Evolutionary conservation across 2,797 vertebrate species (phyloP).

Genomic region (Labroides dimidiatus): DNA sequence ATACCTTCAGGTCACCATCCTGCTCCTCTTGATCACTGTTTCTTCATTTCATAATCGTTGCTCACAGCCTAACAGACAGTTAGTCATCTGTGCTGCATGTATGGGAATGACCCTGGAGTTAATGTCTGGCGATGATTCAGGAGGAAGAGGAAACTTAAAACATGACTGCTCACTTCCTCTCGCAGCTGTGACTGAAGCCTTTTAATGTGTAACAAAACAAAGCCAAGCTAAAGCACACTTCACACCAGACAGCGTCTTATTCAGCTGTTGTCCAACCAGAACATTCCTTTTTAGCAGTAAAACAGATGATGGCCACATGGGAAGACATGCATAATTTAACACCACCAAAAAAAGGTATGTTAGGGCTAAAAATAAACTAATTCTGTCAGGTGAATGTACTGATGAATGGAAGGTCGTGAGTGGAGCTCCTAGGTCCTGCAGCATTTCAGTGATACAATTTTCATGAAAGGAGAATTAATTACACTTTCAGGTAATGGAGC

Average conservation of each 20-base stretch:
- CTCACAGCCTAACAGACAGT: slow-evolving; percentile 37
- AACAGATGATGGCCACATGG: slow-evolving; percentile 56
- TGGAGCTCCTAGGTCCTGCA: slow-evolving; percentile 73
- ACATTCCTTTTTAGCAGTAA: slow-evolving; percentile 46
- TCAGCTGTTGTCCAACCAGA: slow-evolving; percentile 20
- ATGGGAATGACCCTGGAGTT: slow-evolving; percentile 33
- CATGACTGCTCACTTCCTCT: slow-evolving; percentile 29
- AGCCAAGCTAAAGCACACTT: background rate
- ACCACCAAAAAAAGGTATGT: slow-evolving; percentile 64
- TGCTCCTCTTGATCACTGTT: slow-evolving; percentile 26
- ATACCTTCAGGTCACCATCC: slow-evolving; percentile 30
- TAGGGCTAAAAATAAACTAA: slow-evolving; percentile 82
- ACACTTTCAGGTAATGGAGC: slow-evolving; percentile 81
- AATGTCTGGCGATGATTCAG: slow-evolving; percentile 49
- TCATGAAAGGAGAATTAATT: slow-evolving; percentile 84
- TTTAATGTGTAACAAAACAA: slow-evolving; percentile 18
- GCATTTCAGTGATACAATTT: slow-evolving; percentile 80
- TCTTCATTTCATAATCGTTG: slow-evolving; percentile 49
- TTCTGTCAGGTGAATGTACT: slow-evolving; percentile 78
- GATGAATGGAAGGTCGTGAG: slow-evolving; percentile 78
- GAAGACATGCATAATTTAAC: slow-evolving; percentile 81
- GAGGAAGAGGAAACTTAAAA: slow-evolving; percentile 33
- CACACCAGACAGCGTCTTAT: slow-evolving; percentile 37
- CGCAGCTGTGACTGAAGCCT: slow-evolving; percentile 11
- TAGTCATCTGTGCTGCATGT: slow-evolving; percentile 48